Evolutionary conservation across 2,888 invertebrate species (phyloP).

Genomic region (Pseudococcus longispinus): DNA sequence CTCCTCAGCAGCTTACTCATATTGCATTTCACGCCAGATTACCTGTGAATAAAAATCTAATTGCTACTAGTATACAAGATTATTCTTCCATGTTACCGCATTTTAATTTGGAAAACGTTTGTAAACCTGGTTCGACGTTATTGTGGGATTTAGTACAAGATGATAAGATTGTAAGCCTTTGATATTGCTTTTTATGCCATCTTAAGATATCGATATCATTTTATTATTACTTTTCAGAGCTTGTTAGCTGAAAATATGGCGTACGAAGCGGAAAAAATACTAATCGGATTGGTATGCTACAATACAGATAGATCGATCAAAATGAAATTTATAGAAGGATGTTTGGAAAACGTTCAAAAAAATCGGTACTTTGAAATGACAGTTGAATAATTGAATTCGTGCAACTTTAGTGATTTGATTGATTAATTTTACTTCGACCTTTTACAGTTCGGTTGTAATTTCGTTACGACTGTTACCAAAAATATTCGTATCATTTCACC

Average conservation of each 20-base stretch:
- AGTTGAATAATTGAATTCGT: neutral
- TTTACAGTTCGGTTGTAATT: conserved; percentile 80
- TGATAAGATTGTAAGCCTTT: conserved; percentile 77
- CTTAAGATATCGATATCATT: neutral
- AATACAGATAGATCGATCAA: conserved; percentile 88
- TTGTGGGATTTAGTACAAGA: conserved; percentile 95
- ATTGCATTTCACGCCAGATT: conserved; percentile 60
- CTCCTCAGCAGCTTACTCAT: conserved; percentile 61
- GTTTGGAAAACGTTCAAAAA: conserved; percentile 74
- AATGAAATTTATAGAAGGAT: conserved; percentile 94
- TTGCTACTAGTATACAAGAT: conserved; percentile 57
- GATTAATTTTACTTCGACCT: neutral
- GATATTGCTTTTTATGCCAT: neutral
- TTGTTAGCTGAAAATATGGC: conserved; percentile 89
- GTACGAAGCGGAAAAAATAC: conserved; percentile 90
- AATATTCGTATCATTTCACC: conserved; percentile 88
- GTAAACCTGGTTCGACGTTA: conserved; percentile 88
- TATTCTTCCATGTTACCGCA: conserved; percentile 56
- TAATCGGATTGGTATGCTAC: conserved; percentile 87
- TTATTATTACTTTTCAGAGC: conserved; percentile 67
- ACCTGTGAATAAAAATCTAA: conserved; percentile 58
- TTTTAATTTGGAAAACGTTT: conserved; percentile 75
- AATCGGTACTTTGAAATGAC: conserved; percentile 56
- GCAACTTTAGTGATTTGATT: neutral
- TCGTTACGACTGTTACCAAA: conserved; percentile 88